phyloP scores from a whole-genome alignment of 2,113 vertebrate genomes.

The Trichomycterus rosablanca region DNA sequence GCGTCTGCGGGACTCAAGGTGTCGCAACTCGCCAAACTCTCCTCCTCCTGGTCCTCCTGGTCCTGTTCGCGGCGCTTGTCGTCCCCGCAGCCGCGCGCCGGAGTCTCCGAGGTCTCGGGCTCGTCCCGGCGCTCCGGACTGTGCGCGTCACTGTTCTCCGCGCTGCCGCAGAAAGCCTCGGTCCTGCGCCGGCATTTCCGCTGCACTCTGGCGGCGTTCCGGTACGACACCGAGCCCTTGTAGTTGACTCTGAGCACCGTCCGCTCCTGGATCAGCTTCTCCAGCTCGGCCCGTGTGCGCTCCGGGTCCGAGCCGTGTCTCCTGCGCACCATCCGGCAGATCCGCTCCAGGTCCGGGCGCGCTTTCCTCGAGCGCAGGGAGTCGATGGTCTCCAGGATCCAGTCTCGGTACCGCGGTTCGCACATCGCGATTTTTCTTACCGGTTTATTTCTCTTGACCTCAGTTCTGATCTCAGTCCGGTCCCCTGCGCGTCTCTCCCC shows the following conservation, averaged over 20 bases:
- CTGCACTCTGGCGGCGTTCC: slow-evolving; percentile 82
- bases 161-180: slow-evolving; percentile 52
- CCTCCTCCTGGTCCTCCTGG: neutral
- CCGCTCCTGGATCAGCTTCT: slow-evolving; percentile 84
- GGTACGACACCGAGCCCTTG: slow-evolving; percentile 87
- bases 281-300: slow-evolving; percentile 84
- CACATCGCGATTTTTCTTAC: slow-evolving; percentile 62
- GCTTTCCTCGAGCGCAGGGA: slow-evolving; percentile 88
- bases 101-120: slow-evolving; percentile 49
- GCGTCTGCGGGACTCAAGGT: neutral
- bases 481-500: slow-evolving; percentile 63
- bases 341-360: slow-evolving; percentile 87
- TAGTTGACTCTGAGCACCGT: slow-evolving; percentile 88
- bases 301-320: slow-evolving; percentile 85
- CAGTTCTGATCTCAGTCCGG: too few relatives aligned
- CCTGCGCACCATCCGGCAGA: slow-evolving; percentile 88
- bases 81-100: neutral
- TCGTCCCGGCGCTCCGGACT: slow-evolving; percentile 62
- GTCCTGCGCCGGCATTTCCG: slow-evolving; percentile 70
- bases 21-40: neutral
- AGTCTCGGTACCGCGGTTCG: slow-evolving; percentile 79
- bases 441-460: slow-evolving; percentile 49
- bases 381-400: slow-evolving; percentile 90
- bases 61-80: too few relatives aligned
- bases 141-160: slow-evolving; percentile 48